phyloP scores from a whole-genome alignment of 2,113 vertebrate genomes.

The Hemiprocne comata region DNA sequence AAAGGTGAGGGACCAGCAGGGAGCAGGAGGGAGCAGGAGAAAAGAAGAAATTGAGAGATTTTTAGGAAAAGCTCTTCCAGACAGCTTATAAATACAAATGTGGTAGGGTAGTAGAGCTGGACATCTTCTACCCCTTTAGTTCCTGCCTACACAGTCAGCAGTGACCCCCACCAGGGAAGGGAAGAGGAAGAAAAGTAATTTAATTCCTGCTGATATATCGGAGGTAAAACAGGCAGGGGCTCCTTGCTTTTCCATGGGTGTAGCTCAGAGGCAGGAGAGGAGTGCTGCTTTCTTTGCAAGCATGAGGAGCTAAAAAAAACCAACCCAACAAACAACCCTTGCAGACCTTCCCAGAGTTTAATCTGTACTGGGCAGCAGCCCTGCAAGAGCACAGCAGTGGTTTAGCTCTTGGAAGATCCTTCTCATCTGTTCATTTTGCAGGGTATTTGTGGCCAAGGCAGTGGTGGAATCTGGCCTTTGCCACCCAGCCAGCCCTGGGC shows the following conservation, averaged over 20 bases:
- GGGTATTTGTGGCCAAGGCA: background rate
- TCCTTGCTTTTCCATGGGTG: background rate
- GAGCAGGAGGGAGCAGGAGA: slow-evolving; percentile 51
- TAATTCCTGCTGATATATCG: background rate
- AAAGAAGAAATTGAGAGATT: slow-evolving; percentile 72
- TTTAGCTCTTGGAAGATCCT: background rate
- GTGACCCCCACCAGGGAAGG: background rate
- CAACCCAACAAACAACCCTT: background rate
- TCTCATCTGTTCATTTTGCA: background rate
- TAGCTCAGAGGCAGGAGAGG: background rate
- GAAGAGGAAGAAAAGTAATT: background rate
- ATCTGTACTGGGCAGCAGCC: background rate
- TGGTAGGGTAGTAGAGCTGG: background rate
- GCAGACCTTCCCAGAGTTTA: background rate
- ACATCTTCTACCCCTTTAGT: background rate
- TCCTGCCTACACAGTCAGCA: background rate
- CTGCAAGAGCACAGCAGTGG: background rate
- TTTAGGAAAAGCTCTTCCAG: slow-evolving; percentile 61
- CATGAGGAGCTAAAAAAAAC: background rate
- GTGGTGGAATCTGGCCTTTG: background rate
- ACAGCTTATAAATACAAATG: background rate
- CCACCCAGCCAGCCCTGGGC: background rate
- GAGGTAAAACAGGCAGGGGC: background rate
- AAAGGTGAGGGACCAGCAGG: slow-evolving; percentile 64
- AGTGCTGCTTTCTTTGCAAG: slow-evolving; percentile 7